A percentile compares a stretch with the other conserved stretches of the same genome.
phyloP scores from a whole-genome alignment of 2,113 vertebrate genomes.

The Malurus alboscapulatus region DNA sequence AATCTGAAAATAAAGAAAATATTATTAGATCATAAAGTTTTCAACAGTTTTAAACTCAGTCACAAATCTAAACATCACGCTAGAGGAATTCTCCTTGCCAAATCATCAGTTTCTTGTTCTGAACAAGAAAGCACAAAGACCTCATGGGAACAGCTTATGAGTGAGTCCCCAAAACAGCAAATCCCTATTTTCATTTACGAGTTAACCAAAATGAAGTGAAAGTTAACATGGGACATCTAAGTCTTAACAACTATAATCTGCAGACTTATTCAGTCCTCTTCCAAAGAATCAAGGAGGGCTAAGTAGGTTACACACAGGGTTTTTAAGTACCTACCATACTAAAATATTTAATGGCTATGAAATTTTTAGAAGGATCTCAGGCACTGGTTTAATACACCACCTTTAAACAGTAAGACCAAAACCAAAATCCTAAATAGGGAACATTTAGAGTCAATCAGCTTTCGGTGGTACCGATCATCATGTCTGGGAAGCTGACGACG shows the following conservation, averaged over 20 bases:
- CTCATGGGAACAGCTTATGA: not conserved
- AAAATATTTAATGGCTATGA: not conserved
- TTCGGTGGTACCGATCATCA: not conserved
- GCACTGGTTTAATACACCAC: not conserved
- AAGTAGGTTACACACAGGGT: not conserved
- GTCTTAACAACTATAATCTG: not conserved
- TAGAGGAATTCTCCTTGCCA: not conserved
- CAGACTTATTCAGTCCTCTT: not conserved
- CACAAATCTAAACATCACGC: not conserved
- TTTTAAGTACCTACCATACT: not conserved
- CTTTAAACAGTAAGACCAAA: not conserved
- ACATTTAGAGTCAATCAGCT: not conserved
- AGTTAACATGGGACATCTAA: not conserved
- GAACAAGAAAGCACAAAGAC: not conserved
- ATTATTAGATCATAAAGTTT: slow-evolving; percentile 15
- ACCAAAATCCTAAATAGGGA: not conserved
- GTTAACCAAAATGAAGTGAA: not conserved
- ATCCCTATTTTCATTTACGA: not conserved
- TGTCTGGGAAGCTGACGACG: not conserved
- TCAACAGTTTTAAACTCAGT: not conserved
- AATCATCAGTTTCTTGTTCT: not conserved
- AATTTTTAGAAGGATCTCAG: not conserved
- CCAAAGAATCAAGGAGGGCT: not conserved
- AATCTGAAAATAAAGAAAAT: slow-evolving; percentile 75
- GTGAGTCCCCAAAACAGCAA: not conserved